Base-by-base conservation (phyloP, 1,140 invertebrate species). In the Archivesica marissinica region DNA sequence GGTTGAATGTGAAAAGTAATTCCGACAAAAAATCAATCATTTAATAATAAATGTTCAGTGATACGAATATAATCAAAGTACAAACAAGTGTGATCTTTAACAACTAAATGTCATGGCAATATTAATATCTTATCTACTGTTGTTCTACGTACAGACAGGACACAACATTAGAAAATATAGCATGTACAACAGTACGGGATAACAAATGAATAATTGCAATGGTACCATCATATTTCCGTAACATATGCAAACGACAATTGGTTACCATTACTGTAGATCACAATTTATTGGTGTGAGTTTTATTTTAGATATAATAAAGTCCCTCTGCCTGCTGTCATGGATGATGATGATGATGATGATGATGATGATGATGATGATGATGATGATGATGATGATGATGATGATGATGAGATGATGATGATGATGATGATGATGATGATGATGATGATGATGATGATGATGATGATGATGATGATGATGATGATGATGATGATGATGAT, bases 41-140 rank as follows among this genome's bases (percentile, higher is more conserved):
- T n/a, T 28, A 15, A 28, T 28, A 23, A 28, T 35, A 64, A 64
- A 64, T 64, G 59, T 25, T 35, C 30, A 9, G 30, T 17, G 59
- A 64, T 33, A 64, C 28, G 7, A 64, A 9, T 64, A 64, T 35
- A 35, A 35, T 64, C 59, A 33, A 64, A 52, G 38, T 35, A 64
- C 23, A 35, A 59, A 59, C 25, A 59, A 59, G 54, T 59, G 54
- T 59, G 54, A 59, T 59, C 25, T 59, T 59, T 59, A 59, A 28
- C 54, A 59, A 4, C 3, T 59, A 59, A 3, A 15, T 52, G 17
- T n/a, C n/a, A n/a, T n/a, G n/a, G n/a, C n/a, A n/a, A n/a, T n/a
- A n/a, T n/a, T n/a, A n/a, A n/a, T n/a, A n/a, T n/a, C n/a, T n/a
- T n/a, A n/a, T n/a, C n/a, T n/a, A n/a, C n/a, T n/a, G n/a, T n/a